Evolutionary conservation across 2,888 invertebrate species (phyloP).

Genomic region (Aelia acuminata): DNA sequence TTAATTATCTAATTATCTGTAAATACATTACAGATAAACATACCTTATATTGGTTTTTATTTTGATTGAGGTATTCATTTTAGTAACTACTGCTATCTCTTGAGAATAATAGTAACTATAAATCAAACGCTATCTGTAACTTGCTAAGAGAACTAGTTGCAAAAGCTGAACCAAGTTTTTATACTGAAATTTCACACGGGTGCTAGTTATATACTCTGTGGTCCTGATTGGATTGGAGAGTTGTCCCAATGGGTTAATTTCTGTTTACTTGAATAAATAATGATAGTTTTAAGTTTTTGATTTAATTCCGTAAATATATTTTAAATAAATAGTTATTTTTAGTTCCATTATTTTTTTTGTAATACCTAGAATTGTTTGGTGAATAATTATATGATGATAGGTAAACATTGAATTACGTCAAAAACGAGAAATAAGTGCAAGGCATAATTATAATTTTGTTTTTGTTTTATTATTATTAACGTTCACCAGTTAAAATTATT

Average conservation of each 20-base stretch:
- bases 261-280: constrained; percentile 52
- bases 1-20: no score
- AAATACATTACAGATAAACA: no score
- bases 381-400: constrained; percentile 42
- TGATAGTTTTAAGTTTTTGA: constrained; percentile 3
- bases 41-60: no score
- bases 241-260: constrained; percentile 47
- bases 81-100: not conserved
- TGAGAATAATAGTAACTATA: not conserved
- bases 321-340: not conserved
- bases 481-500: not conserved
- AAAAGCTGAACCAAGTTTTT: constrained; percentile 50
- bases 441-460: not conserved
- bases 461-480: not conserved
- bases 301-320: not conserved
- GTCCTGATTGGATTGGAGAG: constrained; percentile 56
- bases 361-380: not conserved
- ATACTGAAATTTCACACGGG: constrained; percentile 51
- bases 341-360: not conserved
- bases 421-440: constrained; percentile 32
- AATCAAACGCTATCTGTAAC: not conserved
- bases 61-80: no score
- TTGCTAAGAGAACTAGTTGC: constrained; percentile 11
- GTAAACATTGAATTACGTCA: constrained; percentile 49
- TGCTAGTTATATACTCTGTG: constrained; percentile 47